Evolutionary conservation across 2,888 invertebrate genomes (phyloP), one percentile per base, ranked within the genome.

Genomic region (Gryllus longicercus): DNA sequence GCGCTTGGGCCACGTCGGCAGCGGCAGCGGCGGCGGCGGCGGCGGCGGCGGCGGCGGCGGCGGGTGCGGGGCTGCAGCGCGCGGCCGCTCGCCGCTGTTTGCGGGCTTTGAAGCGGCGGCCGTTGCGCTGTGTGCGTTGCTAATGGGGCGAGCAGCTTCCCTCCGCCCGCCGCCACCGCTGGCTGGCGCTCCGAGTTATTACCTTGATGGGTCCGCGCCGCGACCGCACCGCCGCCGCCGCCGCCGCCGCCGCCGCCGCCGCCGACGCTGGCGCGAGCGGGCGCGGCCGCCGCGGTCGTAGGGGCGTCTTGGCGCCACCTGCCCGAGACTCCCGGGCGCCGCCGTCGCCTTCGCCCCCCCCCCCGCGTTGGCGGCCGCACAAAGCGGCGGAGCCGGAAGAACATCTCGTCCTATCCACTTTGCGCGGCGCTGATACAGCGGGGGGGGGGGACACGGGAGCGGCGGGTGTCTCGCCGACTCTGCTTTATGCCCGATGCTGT

Each of bases 391-490:
- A 8, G 63, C 16, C n/a, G 63, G 63, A 63, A 63, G 63, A 63
- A 18, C 16, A 63, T 63, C 63, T 63, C 63, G 63, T 63, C 63
- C 63, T 63, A 63, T 63, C 63, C 63, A 63, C 63, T 63, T 63
- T 63, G 63, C 63, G n/a, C 63, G 11, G 14, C 63, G 63, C 63
- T 63, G 63, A 63, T 63, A 63, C 16, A 63, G 63, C n/a, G 5
- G 14, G 63, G 14, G 14, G 14, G 16, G 63, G 63, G 63, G 38
- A 8, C 5, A 8, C 38, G 38, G 38, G 8, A 38, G 38, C 38
- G 38, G 38, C 38, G 14, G 63, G 63, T 14, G 63, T 63, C n/a
- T 63, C 63, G n/a, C 63, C 63, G 63, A 63, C 63, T 63, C 63
- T 63, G 63, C 63, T 63, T 63, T 63, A 14, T 63, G 63, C 63